A percentile compares a stretch with the other conserved stretches of the same genome.
Evolutionary conservation across 2,888 invertebrate species (phyloP).

Genomic region (Melangyna quadrimaculata): DNA sequence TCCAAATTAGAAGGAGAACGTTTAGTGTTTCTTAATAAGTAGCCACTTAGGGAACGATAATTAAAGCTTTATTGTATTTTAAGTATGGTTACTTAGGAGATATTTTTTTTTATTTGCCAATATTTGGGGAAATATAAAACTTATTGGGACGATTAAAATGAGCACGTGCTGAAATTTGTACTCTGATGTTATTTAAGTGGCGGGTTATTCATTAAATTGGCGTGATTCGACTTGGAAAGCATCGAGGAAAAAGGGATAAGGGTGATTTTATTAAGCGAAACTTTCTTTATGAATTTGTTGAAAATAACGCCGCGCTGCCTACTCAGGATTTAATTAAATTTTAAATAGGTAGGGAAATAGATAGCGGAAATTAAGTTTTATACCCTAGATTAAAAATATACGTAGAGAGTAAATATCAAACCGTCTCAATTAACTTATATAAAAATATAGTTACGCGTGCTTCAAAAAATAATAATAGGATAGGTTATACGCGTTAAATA

Average conservation of each 20-base stretch:
- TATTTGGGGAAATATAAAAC: not conserved
- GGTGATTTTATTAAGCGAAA: not conserved
- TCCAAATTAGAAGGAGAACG: not conserved
- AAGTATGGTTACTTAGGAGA: not conserved
- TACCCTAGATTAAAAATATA: no score
- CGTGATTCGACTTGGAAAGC: not conserved
- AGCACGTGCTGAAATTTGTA: conserved; percentile 1
- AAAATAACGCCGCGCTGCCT: not conserved
- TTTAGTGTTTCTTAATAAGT: conserved; percentile 29
- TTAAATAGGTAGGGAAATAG: no score
- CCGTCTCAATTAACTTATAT: no score
- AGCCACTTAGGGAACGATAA: not conserved
- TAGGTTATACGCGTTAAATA: no score
- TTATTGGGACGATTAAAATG: not conserved
- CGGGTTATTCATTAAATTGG: not conserved
- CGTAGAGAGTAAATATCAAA: no score
- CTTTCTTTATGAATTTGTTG: not conserved
- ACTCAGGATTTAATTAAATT: no score
- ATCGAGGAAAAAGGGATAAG: not conserved
- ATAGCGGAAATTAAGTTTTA: no score
- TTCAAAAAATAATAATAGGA: no score
- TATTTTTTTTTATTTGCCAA: not conserved
- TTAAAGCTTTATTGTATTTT: conserved; percentile 9
- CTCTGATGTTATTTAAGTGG: not conserved
- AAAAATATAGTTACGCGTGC: no score